A percentile compares a stretch with the other conserved stretches of the same genome.
These are phyloP conservation scores for Melanotaenia nigrans DNA, from an alignment of 2,797 vertebrate genomes.

Conservation along the genomic window DNA sequence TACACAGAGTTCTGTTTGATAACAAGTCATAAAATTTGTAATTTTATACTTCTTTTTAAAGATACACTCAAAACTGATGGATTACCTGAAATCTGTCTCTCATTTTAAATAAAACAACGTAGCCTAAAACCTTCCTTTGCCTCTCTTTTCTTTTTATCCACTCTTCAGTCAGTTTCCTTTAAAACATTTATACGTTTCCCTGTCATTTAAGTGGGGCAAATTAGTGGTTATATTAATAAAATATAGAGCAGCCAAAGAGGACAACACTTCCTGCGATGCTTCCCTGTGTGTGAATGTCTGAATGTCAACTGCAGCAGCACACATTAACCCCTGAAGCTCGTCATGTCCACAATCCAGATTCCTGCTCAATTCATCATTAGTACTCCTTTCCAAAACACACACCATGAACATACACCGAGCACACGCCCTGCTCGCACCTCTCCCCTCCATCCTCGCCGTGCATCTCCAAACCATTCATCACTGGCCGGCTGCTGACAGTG, in stretches of 20 bases:
- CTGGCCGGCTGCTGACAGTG: slow-evolving; percentile 93
- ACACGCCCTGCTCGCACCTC: slow-evolving; percentile 69
- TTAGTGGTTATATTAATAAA: slow-evolving; percentile 1
- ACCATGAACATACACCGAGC: slow-evolving; percentile 36
- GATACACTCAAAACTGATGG: not conserved
- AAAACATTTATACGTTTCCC: not conserved
- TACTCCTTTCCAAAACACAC: slow-evolving; percentile 33
- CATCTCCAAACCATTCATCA: slow-evolving; percentile 94
- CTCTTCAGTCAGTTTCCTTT: not conserved
- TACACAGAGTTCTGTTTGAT: not conserved
- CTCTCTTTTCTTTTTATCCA: not conserved
- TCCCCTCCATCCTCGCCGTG: slow-evolving; percentile 77
- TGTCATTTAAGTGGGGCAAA: not conserved
- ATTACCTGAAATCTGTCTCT: not conserved
- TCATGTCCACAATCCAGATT: slow-evolving; percentile 43
- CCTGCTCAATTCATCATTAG: slow-evolving; percentile 72
- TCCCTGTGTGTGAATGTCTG: slow-evolving; percentile 15
- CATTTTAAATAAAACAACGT: not conserved
- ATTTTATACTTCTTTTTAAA: not conserved
- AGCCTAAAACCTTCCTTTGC: not conserved
- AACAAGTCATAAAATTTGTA: not conserved
- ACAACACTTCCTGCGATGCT: not conserved
- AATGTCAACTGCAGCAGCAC: slow-evolving; percentile 50
- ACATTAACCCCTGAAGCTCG: slow-evolving; percentile 69
- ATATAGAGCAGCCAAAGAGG: slow-evolving; percentile 1